Evolutionary conservation across 2,797 vertebrate species (phyloP).

Genomic region (Triplophysa yarkandensis): DNA sequence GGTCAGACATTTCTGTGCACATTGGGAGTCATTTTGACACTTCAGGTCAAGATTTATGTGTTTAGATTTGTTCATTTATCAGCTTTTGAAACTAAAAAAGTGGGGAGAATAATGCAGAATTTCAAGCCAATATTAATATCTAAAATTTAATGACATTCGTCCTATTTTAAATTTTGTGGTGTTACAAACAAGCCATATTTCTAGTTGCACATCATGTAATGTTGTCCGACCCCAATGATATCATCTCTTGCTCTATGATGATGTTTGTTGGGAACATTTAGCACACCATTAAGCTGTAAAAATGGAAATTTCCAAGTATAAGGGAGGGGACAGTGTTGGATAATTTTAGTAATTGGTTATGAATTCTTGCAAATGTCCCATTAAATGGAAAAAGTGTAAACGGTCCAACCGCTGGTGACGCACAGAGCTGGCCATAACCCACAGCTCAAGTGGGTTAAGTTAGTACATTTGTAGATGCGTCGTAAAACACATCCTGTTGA

Average conservation of each 20-base stretch:
- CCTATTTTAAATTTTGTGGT: not conserved
- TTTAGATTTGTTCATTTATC: not conserved
- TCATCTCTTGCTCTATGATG: conserved; percentile 29
- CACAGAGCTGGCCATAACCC: conserved; percentile 34
- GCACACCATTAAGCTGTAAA: conserved; percentile 19
- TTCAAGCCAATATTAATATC: too few species aligned
- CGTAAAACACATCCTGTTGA: conserved; percentile 45
- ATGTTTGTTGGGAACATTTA: conserved; percentile 16
- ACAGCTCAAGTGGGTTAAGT: conserved; percentile 43
- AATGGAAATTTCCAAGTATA: not conserved
- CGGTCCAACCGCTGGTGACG: conserved; percentile 14
- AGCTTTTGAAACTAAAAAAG: too few species aligned
- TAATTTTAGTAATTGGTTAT: conserved; percentile 19
- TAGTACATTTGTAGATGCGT: conserved; percentile 45
- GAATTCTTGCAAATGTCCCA: conserved; percentile 1
- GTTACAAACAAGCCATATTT: conserved; percentile 28
- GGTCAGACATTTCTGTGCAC: too few species aligned
- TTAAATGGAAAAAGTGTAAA: conserved; percentile 16
- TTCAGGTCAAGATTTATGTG: not conserved
- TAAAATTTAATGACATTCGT: not conserved
- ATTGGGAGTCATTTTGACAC: too few species aligned
- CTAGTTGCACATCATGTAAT: not conserved
- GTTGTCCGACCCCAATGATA: conserved; percentile 25
- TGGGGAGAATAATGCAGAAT: too few species aligned
- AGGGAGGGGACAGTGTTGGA: not conserved